These are phyloP conservation scores for Brachionus paranguensis DNA, from an alignment of 1,140 invertebrate species.

Conservation along the genomic window DNA sequence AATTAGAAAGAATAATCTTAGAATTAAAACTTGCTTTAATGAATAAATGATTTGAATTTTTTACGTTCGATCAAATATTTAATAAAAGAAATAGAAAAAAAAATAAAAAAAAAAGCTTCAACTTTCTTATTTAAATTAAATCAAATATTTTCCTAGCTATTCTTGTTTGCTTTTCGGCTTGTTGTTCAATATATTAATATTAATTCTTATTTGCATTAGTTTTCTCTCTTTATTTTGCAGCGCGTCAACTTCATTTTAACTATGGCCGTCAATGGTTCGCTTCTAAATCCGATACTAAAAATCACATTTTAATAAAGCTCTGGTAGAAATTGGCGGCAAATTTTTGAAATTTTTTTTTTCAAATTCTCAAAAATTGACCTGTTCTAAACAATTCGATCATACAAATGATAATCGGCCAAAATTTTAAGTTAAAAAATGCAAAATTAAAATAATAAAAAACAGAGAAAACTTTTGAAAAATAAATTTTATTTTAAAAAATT, in stretches of 20 bases:
- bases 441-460: no score
- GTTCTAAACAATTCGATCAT: no score
- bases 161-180: conserved; percentile 33
- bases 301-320: background rate
- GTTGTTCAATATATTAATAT: conserved; percentile 26
- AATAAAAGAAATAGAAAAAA: conserved; percentile 2
- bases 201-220: background rate
- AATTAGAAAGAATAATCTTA: conserved; percentile 6
- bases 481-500: no score
- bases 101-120: background rate
- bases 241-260: background rate
- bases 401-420: no score
- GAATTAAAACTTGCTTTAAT: background rate
- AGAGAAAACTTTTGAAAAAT: no score
- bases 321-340: background rate
- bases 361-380: no score
- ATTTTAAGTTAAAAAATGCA: no score
- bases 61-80: conserved; percentile 27
- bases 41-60: background rate
- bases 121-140: conserved; percentile 36
- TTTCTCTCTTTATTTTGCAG: background rate
- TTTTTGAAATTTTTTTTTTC: no score
- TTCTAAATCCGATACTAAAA: background rate
- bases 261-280: background rate
- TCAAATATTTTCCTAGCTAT: conserved; percentile 27